These are phyloP conservation scores for Tragelaphus buxtoni DNA, from an alignment of 2,113 vertebrate species.

Conservation along the genomic window DNA sequence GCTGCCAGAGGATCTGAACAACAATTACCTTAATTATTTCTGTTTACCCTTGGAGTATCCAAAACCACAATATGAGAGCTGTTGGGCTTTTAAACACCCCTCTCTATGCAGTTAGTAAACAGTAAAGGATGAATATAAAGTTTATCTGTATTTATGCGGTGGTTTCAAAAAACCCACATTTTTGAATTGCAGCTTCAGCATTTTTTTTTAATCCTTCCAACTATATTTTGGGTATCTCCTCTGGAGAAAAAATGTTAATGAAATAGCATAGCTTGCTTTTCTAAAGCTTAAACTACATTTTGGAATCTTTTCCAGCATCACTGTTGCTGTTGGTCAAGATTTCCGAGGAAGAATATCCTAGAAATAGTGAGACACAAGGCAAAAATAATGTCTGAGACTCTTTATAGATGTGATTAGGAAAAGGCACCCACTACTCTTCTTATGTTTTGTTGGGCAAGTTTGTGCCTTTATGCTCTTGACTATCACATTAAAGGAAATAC, in stretches of 20 bases:
- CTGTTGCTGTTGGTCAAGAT: neutral
- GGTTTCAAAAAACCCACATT: slow-evolving; percentile 23
- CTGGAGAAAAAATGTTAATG: slow-evolving; percentile 55
- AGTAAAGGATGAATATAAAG: slow-evolving; percentile 48
- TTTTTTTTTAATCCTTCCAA: slow-evolving; percentile 27
- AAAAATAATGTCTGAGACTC: neutral
- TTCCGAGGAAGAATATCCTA: neutral
- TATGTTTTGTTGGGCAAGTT: neutral
- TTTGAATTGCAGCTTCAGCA: slow-evolving; percentile 44
- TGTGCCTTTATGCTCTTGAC: neutral
- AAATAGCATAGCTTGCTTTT: neutral
- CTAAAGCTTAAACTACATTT: slow-evolving; percentile 10
- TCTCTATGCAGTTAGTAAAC: slow-evolving; percentile 31
- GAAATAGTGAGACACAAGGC: neutral
- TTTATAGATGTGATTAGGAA: neutral
- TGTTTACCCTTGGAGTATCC: slow-evolving; percentile 25
- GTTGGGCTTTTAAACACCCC: neutral
- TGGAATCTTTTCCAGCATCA: neutral
- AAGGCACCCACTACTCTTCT: neutral
- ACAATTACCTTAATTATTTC: slow-evolving; percentile 63
- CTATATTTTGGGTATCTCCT: slow-evolving; percentile 32
- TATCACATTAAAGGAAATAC: neutral
- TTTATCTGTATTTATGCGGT: slow-evolving; percentile 59
- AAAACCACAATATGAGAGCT: slow-evolving; percentile 14
- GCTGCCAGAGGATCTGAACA: neutral